Evolutionary conservation across 2,888 invertebrate genomes (phyloP), one percentile per base, ranked within the genome.

Genomic region (Adelphocoris suturalis): DNA sequence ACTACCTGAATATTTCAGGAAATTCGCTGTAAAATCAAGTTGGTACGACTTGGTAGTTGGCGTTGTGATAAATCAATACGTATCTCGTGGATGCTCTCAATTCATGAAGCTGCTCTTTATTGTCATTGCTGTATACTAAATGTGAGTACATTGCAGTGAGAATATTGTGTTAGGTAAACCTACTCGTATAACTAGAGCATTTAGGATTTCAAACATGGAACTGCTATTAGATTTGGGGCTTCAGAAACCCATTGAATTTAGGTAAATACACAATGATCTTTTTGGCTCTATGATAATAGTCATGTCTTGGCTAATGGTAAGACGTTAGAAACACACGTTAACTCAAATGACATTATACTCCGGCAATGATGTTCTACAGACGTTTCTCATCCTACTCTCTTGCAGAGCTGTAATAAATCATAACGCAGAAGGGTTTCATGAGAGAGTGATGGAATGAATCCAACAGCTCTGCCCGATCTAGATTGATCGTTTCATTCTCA

Each of bases 401-500:
- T n/a, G n/a, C 61, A 61, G 19, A 19, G 19, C 27, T 12, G 68
- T 68, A 23, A 68, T 68, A 68, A 23, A 68, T 68, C 68, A 68
- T 68, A 68, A 68, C 11, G 68, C 27, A 23, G 68, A 7, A 68
- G 68, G 23, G 68, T 68, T 68, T 68, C 68, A 68, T 68, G 68
- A 68, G 19, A 68, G 68, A 68, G 68, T 68, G 68, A 68, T 68
- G 68, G 68, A 68, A 68, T 68, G 68, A 68, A 68, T 68, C 68
- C 27, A 68, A 68, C 68, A 68, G 68, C 23, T 68, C 68, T 23
- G 23, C 68, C 23, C 23, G 68, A 68, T 68, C 68, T 68, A 68
- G 68, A 68, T 68, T 68, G 68, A 68, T 68, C 68, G 68, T 68
- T 68, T 23, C 68, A 68, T 68, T 68, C 68, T 68, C 68, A 23